Base-by-base conservation (phyloP, 2,797 vertebrate species). In the Geotrypetes seraphini region DNA sequence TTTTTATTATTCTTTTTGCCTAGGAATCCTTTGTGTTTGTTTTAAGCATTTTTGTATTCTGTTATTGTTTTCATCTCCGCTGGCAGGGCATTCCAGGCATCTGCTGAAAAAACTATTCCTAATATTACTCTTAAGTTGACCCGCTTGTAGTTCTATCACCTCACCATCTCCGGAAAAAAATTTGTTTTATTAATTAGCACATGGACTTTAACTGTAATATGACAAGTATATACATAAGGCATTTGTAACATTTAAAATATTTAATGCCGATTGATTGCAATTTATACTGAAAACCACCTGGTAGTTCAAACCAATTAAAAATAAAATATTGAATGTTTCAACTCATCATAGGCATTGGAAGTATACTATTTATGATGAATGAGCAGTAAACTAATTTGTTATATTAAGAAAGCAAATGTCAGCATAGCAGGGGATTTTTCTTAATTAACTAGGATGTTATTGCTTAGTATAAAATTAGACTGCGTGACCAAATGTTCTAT, bases 281-380 rank as follows among this genome's bases (percentile, higher is more conserved):
- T 24, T 32, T 6, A 28, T 39, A 16, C 34, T 39, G 19, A 19
- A 19, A 19, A 39, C 26, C 28, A 10, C 7, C 25, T 40, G 19
- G 9, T 24, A 51, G 32, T 44, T 38, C 33, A 27, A 40, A 30
- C 12, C 16, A 41, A 4, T 29, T 27, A 47, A 5, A 39, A n/a
- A 11, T 13, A 22, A 57, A 53, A 49, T 35, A 3, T 10, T 46
- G 9, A 9, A 23, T 43, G 2, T 28, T 57, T 51, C 22, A 5
- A 39, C 14, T 33, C 39, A 13, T 5, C 24, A 10, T 40, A 5
- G 21, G 24, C 20, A 6, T 31, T 17, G 14, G 33, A 1, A 19
- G n/a, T 37, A 33, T 50, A 34, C 30, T 31, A n/a, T 38, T 19
- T 21, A 19, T 27, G 16, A 31, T 44, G 34, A 56, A 32, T 36